Evolutionary conservation across 1,140 invertebrate species (phyloP), one percentile per base, ranked within the genome.

Genomic region (Cherax destructor): DNA sequence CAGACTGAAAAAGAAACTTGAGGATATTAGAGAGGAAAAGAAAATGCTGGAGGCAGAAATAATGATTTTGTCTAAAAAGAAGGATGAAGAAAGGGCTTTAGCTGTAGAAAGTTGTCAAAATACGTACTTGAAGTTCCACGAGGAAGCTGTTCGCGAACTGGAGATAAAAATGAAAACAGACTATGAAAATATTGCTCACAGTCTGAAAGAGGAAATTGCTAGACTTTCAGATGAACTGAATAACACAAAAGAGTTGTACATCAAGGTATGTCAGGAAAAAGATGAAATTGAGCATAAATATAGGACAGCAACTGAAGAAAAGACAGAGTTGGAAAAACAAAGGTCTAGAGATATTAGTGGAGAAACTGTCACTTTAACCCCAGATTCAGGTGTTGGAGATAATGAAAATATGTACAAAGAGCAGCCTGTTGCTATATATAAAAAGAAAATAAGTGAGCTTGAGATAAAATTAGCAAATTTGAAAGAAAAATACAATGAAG

Each of bases 41-140:
- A 47, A 72, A 47, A 41, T 30, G 3, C 56, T 80, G 21, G 7
- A 83, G 59, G 56, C 49, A 56, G 61, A 88, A 47, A 79, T 89
- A n/a, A 72, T 21, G 21, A 21, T 21, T 49, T 56, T 92, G 41
- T 59, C 77, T 1, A 88, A 87, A 59, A 65, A 92, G 41, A 83
- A 91, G 49, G 79, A 79, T 9, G 65, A 65, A 50, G 92, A 92
- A 24, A 86, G 52, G 56, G 72, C 83, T 49, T 21, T 49, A 24
- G 88, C 88, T 16, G 50, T 92, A 61, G 83, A 91, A 65, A 76
- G 59, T 77, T 92, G 79, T 69, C 69, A 87, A 50, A 76, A 69
- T 65, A 92, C 88, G 1, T 92, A 91, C 49, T 56, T 92, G 11
- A 87, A 87, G 80, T 92, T 92, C 69, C 92, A 92, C 65, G 88